These are phyloP conservation scores for Enteromius thamalakanensis DNA, from an alignment of 2,797 vertebrate genomes.

Conservation along the genomic window DNA sequence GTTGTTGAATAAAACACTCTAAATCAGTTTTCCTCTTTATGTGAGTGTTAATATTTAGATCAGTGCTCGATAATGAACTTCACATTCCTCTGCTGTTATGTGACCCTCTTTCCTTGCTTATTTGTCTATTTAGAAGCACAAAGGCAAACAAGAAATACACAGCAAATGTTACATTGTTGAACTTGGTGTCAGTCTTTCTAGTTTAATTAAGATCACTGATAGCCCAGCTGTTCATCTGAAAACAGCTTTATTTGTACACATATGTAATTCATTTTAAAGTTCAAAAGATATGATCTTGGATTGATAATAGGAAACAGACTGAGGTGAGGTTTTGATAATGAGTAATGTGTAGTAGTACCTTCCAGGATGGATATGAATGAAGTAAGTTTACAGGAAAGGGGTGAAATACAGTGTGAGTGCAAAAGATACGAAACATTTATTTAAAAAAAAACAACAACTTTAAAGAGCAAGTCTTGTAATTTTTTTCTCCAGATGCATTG, in stretches of 20 bases:
- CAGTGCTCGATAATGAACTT: slow-evolving; percentile 25
- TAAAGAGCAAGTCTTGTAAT: background rate
- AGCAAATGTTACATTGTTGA: slow-evolving; percentile 10
- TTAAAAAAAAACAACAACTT: background rate
- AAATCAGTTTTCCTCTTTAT: slow-evolving; percentile 45
- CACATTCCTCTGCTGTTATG: slow-evolving; percentile 11
- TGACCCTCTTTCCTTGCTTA: slow-evolving; percentile 1
- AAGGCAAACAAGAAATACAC: slow-evolving; percentile 6
- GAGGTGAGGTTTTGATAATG: slow-evolving; percentile 16
- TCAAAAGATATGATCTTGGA: slow-evolving; percentile 45
- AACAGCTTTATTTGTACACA: slow-evolving; percentile 23
- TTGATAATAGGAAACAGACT: slow-evolving; percentile 28
- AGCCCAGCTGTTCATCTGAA: background rate
- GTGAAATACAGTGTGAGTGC: background rate
- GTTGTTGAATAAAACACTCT: slow-evolving; percentile 12
- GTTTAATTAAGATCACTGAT: slow-evolving; percentile 35
- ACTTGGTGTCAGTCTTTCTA: slow-evolving; percentile 14
- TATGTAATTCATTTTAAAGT: slow-evolving; percentile 31
- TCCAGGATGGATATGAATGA: slow-evolving; percentile 15
- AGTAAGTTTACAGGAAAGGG: slow-evolving; percentile 15
- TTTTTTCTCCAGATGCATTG: background rate
- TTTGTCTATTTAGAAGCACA: slow-evolving; percentile 23
- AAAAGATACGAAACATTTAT: background rate
- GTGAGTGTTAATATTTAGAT: slow-evolving; percentile 40
- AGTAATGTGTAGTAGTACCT: slow-evolving; percentile 2